Conservation (phyloP, 2,113 vertebrate species). For the Nasalis larvatus region DNA sequence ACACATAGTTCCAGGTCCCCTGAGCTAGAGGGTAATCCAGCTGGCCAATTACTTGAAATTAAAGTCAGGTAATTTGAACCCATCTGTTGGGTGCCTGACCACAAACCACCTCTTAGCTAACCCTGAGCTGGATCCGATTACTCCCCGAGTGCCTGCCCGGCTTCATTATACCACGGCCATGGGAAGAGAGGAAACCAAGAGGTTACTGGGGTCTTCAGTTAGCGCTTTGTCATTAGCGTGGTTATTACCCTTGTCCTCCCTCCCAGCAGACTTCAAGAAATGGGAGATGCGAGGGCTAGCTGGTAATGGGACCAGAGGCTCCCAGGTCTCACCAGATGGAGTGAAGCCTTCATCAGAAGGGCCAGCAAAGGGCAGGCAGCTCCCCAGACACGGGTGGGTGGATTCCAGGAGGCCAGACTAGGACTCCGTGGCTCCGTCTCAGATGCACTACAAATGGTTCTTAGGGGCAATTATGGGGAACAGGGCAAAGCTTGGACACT, state of each 20-base stretch:
- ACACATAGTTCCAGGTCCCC: slow-evolving; percentile 66
- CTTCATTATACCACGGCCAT: slow-evolving; percentile 69
- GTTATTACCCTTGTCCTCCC: slow-evolving; percentile 27
- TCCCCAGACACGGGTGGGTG: not conserved
- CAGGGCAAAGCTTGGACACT: rapidly evolving
- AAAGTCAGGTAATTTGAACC: slow-evolving; percentile 84
- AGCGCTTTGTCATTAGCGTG: slow-evolving; percentile 61
- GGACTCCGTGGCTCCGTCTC: not conserved
- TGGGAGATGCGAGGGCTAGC: not conserved
- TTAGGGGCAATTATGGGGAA: not conserved
- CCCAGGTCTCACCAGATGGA: slow-evolving; percentile 55
- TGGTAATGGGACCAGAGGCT: slow-evolving; percentile 35
- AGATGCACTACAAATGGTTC: not conserved
- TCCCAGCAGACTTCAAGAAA: not conserved
- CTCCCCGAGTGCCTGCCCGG: slow-evolving; percentile 64
- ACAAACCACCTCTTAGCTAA: slow-evolving; percentile 85
- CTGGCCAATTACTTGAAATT: slow-evolving; percentile 85
- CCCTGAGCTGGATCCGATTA: slow-evolving; percentile 73
- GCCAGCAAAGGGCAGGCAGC: not conserved
- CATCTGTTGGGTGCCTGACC: slow-evolving; percentile 83
- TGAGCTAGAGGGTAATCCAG: slow-evolving; percentile 76
- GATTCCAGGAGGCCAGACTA: slow-evolving; percentile 6
- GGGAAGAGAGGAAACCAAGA: slow-evolving; percentile 75
- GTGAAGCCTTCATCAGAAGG: not conserved
- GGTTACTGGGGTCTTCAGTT: slow-evolving; percentile 66